Evolutionary conservation across 2,888 invertebrate genomes (phyloP), one percentile per base, ranked within the genome.

Genomic region (Drosophila crucigera): DNA sequence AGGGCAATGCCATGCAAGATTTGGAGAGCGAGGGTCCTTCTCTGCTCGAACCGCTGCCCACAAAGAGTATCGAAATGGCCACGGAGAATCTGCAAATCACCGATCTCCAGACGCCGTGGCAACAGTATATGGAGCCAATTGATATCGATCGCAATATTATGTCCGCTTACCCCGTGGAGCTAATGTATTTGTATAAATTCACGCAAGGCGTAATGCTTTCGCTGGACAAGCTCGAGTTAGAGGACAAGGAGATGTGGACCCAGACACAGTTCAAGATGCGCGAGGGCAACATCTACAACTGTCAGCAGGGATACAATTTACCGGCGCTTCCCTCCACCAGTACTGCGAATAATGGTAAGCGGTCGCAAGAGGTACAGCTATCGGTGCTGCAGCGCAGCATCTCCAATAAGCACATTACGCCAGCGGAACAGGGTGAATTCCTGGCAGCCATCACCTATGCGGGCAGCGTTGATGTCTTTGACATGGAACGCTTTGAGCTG

Each of bases 401-500:
- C 1, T 71, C 78, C 25, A 55, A 80, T 33, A 47, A 54, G 1
- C 31, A 69, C 0, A 63, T 87, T 0, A 80, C 74, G 1, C 82
- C 90, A 4, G 93, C 92, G 3, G 93, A 93, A 64, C 93, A 93
- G 68, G 79, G 80, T 22, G 93, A 93, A 39, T 89, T 93, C 10
- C 64, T 94, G 70, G 92, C 95, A 91, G 96, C 97, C 1, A 92
- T 97, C 16, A 97, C 97, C 0, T 94, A 95, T 49, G 94, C 95
- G 16, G 94, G 94, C 74, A 95, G 96, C 0, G 94, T 95, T 66
- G 98, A 98, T 91, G 94, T 95, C 49, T 95, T 97, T 63, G 96
- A 97, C 91, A 94, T 97, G 91, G 98, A 98, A 92, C 94, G 97
- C 7, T 93, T 97, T 41, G 98, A 98, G 93, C 96, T 97, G 0